A percentile compares a stretch with the other conserved stretches of the same genome.
phyloP scores from a whole-genome alignment of 2,888 invertebrate species.

The Pelosia muscerda region DNA sequence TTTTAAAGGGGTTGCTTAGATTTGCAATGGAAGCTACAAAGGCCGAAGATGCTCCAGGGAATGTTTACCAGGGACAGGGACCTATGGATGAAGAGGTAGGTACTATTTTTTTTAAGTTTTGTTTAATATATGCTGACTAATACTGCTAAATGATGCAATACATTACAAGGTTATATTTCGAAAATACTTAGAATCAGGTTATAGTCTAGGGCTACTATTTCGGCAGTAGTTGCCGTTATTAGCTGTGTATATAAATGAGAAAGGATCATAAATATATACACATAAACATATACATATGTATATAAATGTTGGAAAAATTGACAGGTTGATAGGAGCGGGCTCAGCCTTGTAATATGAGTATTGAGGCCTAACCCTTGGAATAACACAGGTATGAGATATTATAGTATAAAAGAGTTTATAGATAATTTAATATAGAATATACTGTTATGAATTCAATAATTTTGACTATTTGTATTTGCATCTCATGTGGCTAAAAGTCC shows the following conservation, averaged over 20 bases:
- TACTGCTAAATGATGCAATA: not conserved
- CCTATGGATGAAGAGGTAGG: slow-evolving; percentile 89
- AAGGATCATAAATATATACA: not conserved
- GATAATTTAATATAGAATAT: too few relatives aligned
- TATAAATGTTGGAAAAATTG: not conserved
- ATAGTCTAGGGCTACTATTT: too few relatives aligned
- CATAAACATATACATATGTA: too few relatives aligned
- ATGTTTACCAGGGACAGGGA: slow-evolving; percentile 76
- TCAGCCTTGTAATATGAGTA: not conserved
- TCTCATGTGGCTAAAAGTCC: not conserved
- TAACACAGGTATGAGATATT: too few relatives aligned
- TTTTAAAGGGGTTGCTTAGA: slow-evolving; percentile 87
- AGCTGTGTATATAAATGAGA: not conserved
- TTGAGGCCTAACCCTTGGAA: too few relatives aligned
- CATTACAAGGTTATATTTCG: not conserved
- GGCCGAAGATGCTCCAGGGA: slow-evolving; percentile 85
- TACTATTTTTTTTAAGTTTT: not conserved
- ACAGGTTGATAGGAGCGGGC: not conserved
- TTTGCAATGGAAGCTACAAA: slow-evolving; percentile 90
- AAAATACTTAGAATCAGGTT: not conserved
- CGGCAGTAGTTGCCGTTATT: not conserved
- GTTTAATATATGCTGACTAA: not conserved
- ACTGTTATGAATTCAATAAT: too few relatives aligned
- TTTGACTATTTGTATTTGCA: too few relatives aligned
- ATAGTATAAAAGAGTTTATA: too few relatives aligned